Evolutionary conservation across 2,888 invertebrate genomes (phyloP).

Genomic region (Bibio marci): DNA sequence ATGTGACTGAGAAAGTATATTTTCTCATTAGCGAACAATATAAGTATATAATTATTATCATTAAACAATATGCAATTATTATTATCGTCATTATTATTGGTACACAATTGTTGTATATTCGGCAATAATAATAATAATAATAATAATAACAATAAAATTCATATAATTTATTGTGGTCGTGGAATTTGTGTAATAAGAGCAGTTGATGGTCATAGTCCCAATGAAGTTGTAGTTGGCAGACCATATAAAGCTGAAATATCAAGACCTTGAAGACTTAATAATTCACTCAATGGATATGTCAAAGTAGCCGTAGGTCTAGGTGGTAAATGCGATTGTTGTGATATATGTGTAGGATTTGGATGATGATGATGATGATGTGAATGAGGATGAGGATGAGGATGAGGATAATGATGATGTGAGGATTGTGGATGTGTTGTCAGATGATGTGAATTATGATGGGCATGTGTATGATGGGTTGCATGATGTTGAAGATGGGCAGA

Average conservation of each 20-base stretch:
- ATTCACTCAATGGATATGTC: conserved; percentile 50
- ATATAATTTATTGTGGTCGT: conserved; percentile 20
- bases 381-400: conserved; percentile 18
- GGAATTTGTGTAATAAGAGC: conserved; percentile 24
- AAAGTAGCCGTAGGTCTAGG: conserved; percentile 35
- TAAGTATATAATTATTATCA: no score
- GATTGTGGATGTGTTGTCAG: conserved; percentile 22
- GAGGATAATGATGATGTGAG: conserved; percentile 20
- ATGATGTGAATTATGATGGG: conserved; percentile 10
- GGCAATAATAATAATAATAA: no score
- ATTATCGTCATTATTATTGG: no score
- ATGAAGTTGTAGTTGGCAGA: conserved; percentile 45
- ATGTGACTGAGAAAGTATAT: no score
- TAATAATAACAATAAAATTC: no score
- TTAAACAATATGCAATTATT: no score
- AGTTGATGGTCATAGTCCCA: conserved; percentile 47
- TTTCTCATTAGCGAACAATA: no score
- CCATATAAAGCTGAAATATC: conserved; percentile 54
- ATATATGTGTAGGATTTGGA: conserved; percentile 25
- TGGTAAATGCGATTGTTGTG: conserved; percentile 27
- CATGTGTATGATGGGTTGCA: conserved; percentile 20
- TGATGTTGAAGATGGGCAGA: conserved; percentile 23
- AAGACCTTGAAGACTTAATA: conserved; percentile 51
- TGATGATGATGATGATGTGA: conserved; percentile 28
- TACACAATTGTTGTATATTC: no score